phyloP scores from a whole-genome alignment of 64 coral and sea anemone species.

The Stichodactyla mertensii region DNA sequence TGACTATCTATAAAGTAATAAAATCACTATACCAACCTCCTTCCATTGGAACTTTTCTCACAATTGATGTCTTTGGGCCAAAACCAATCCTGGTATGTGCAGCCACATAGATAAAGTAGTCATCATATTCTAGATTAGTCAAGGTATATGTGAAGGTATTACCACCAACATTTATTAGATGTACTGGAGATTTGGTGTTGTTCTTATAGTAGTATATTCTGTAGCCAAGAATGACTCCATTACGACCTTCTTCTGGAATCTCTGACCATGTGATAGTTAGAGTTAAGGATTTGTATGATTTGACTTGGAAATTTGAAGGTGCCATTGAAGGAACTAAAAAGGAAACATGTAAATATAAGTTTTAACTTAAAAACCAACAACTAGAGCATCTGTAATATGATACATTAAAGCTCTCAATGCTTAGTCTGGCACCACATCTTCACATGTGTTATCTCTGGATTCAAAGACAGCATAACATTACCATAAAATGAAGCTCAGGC shows the following conservation, averaged over 20 bases:
- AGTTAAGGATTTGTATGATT: conserved; percentile 11
- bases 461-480: too few species aligned
- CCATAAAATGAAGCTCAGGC: too few species aligned
- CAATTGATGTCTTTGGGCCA: background rate
- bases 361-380: background rate
- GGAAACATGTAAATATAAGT: background rate
- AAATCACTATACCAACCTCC: conserved; percentile 11
- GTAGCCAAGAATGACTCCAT: conserved; percentile 25
- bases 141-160: background rate
- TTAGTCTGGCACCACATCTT: too few species aligned
- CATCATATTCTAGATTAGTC: conserved; percentile 17
- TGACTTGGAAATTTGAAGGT: conserved; percentile 36
- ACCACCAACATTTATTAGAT: background rate
- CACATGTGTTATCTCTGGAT: too few species aligned
- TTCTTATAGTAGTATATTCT: conserved; percentile 2
- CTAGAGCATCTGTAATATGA: too few species aligned
- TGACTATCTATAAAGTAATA: background rate
- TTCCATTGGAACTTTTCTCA: conserved; percentile 7
- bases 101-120: background rate
- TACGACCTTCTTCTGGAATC: conserved; percentile 24
- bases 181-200: background rate
- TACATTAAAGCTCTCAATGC: too few species aligned
- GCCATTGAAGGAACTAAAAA: conserved; percentile 30
- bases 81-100: background rate
- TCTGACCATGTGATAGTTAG: conserved; percentile 25